These are phyloP conservation scores for Strix aluco DNA, from an alignment of 2,113 vertebrate genomes.

Conservation along the genomic window DNA sequence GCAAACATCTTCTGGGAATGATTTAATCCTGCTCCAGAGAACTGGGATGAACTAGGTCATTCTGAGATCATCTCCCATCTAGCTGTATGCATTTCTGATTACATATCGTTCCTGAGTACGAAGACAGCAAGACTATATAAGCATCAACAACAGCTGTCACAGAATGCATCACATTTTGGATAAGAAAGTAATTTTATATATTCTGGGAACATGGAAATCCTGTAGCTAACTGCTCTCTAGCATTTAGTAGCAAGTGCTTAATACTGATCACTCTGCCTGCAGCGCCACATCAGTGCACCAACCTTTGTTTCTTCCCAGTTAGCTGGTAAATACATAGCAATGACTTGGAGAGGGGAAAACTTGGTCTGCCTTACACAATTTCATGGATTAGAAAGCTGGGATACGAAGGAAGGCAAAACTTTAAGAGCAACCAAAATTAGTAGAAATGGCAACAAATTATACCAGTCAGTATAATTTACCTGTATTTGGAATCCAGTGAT, in stretches of 20 bases:
- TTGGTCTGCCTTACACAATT: neutral
- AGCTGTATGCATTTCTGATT: neutral
- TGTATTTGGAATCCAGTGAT: neutral
- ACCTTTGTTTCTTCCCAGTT: neutral
- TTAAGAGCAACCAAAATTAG: neutral
- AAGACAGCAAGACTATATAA: neutral
- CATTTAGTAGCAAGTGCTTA: neutral
- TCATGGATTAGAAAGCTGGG: neutral
- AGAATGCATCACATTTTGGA: neutral
- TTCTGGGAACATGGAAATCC: neutral
- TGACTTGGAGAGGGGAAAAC: neutral
- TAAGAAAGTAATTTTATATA: neutral
- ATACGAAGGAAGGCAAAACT: neutral
- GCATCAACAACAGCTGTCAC: neutral
- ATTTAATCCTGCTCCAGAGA: neutral
- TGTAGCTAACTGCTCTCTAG: neutral
- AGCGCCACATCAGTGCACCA: neutral
- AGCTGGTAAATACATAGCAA: neutral
- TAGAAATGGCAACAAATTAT: neutral
- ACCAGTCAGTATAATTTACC: neutral
- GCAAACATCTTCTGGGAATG: neutral
- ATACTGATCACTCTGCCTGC: neutral
- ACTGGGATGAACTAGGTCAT: neutral
- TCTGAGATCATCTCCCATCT: neutral
- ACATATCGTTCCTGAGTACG: neutral